phyloP scores from a whole-genome alignment of 2,888 invertebrate genomes.

The Xiphydria camelus region DNA sequence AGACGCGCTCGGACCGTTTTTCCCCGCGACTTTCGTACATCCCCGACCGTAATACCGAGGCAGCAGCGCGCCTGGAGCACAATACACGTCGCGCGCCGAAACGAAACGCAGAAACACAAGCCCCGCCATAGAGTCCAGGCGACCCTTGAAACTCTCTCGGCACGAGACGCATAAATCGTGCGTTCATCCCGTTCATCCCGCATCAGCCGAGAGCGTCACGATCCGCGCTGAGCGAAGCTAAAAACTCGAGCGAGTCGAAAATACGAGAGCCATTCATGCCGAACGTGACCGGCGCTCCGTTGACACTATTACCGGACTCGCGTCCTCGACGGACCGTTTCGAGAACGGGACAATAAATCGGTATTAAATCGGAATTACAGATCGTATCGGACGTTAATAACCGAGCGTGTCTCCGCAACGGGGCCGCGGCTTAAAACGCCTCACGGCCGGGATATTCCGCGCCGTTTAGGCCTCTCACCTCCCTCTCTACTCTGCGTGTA shows the following conservation, averaged over 20 bases:
- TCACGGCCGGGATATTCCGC: too few species aligned
- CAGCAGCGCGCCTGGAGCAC: too few species aligned
- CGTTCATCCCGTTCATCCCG: conserved; percentile 20
- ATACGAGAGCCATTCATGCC: conserved; percentile 40
- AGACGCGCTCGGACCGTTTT: too few species aligned
- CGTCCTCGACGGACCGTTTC: neutral
- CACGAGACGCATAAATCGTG: conserved; percentile 18
- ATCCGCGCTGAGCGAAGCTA: conserved; percentile 13
- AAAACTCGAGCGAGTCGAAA: conserved; percentile 35
- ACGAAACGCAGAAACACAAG: too few species aligned
- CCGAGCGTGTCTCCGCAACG: conserved; percentile 47
- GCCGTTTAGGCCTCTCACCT: too few species aligned
- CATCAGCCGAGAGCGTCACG: conserved; percentile 13
- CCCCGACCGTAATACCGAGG: too few species aligned
- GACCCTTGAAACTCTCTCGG: conserved; percentile 1
- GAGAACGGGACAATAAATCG: conserved; percentile 45
- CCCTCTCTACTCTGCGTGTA: too few species aligned
- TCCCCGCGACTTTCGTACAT: too few species aligned
- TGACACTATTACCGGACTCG: conserved; percentile 41
- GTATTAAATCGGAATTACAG: conserved; percentile 54
- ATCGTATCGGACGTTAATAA: conserved; percentile 39
- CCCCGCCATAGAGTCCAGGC: neutral
- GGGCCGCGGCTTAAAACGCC: conserved; percentile 43
- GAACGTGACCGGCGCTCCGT: conserved; percentile 49
- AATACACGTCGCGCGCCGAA: too few species aligned